phyloP scores from a whole-genome alignment of 2,888 invertebrate species.

The Stenolophus ochropezus region DNA sequence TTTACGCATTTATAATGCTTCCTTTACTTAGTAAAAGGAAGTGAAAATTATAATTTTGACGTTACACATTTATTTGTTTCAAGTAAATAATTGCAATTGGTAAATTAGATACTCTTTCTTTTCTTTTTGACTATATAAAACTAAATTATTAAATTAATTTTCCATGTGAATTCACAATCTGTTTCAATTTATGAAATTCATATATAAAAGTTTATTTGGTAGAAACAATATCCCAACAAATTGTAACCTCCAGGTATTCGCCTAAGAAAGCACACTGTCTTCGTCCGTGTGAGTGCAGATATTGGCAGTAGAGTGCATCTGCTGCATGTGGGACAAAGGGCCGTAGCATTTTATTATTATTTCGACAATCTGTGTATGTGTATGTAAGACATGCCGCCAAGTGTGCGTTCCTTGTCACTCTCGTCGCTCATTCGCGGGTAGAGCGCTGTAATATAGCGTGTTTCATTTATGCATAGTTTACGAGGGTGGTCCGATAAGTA shows the following conservation, averaged over 20 bases:
- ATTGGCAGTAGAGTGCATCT: constrained; percentile 58
- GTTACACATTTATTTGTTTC: too few relatives aligned
- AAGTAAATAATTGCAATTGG: too few relatives aligned
- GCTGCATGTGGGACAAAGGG: constrained; percentile 56
- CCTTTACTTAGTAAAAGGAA: too few relatives aligned
- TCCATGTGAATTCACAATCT: neutral
- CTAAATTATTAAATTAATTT: neutral
- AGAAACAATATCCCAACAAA: neutral
- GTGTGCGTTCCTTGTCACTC: neutral
- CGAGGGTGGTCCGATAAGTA: too few relatives aligned
- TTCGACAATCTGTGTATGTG: constrained; percentile 59
- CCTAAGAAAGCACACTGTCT: neutral
- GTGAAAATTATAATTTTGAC: too few relatives aligned
- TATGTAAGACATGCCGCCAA: constrained; percentile 52
- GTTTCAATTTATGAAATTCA: neutral
- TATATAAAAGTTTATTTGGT: constrained; percentile 5
- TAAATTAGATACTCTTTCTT: neutral
- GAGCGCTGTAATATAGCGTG: constrained; percentile 13
- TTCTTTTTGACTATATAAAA: neutral
- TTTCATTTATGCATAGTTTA: constrained; percentile 55
- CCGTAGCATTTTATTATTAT: constrained; percentile 59
- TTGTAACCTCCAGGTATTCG: neutral
- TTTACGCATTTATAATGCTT: too few relatives aligned
- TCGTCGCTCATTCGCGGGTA: neutral
- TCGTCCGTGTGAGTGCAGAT: constrained; percentile 48